phyloP scores from a whole-genome alignment of 2,797 vertebrate genomes.

The Chaetodon trifasciatus region DNA sequence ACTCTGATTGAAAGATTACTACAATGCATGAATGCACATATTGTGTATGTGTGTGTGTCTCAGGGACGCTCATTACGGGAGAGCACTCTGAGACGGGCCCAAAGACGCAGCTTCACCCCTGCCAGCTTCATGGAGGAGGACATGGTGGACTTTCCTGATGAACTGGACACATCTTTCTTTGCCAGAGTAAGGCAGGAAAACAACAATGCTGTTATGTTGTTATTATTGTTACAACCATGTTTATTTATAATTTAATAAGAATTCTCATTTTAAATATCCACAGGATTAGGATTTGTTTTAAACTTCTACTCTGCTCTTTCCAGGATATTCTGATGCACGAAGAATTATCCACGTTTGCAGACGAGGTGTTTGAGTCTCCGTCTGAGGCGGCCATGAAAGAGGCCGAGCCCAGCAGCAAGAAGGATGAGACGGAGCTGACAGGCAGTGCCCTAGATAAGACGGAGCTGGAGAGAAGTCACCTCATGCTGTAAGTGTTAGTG shows the following conservation, averaged over 20 bases:
- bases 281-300: background rate
- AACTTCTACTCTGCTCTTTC: background rate
- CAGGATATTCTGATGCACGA: constrained; percentile 96
- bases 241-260: background rate
- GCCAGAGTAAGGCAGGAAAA: constrained; percentile 87
- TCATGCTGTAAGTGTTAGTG: constrained; percentile 93
- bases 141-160: constrained; percentile 94
- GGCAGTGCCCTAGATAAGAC: constrained; percentile 94
- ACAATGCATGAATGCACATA: background rate
- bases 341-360: constrained; percentile 94
- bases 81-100: constrained; percentile 85
- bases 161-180: constrained; percentile 98
- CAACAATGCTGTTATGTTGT: background rate
- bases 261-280: background rate
- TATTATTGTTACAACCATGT: background rate
- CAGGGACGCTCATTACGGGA: constrained; percentile 94
- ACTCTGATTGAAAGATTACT: background rate
- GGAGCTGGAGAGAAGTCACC: constrained; percentile 95
- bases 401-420: constrained; percentile 81
- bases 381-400: constrained; percentile 94
- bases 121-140: constrained; percentile 98
- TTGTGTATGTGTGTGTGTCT: constrained; percentile 15
- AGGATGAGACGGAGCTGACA: constrained; percentile 90
- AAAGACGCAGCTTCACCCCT: constrained; percentile 95
- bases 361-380: constrained; percentile 96